Base-by-base conservation (phyloP, 2,888 invertebrate genomes). In the Clepsis dumicolana region DNA sequence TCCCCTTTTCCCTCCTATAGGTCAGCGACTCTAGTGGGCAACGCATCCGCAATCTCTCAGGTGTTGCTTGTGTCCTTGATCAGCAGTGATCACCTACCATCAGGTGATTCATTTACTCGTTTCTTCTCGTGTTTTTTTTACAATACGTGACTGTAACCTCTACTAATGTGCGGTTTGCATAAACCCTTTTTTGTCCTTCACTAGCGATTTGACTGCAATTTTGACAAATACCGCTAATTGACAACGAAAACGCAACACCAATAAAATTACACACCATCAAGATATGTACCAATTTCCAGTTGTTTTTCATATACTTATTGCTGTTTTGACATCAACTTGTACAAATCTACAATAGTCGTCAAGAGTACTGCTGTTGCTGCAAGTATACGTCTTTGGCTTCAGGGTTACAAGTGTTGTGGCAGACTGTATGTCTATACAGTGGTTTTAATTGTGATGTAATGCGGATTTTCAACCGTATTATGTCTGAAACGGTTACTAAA, bases 401-500 rank as follows among this genome's bases (percentile, higher is more conserved):
- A 67, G 50, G 38, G 50, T 4, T 14, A 67, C 12, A 16, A 27
- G n/a, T 61, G 32, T 24, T 7, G 67, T 27, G 35, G 54, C 21
- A n/a, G 24, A 18, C 18, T 48, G 54, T 62, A 56, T 29, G 35
- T 56, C 38, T 67, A n/a, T n/a, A 38, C 27, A 64, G 41, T 24
- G 16, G 10, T 52, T 59, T 57, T 70, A 56, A 68, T 70, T 71
- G 71, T 71, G 73, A 76, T 74, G 75, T 74, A 76, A 80, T 73
- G 73, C 75, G 76, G 76, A 80, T 75, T 75, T 74, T 72, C 56
- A 73, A 70, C 62, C 52, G 57, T 62, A 65, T 63, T 70, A 60
- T 67, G 70, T 38, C 44, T 50, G 59, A 59, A 86, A 86, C 63
- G 50, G 75, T 86, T 87, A 82, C 86, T 80, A 83, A 87, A 87